phyloP scores from a whole-genome alignment of 2,113 vertebrate genomes.

The Esox niger region DNA sequence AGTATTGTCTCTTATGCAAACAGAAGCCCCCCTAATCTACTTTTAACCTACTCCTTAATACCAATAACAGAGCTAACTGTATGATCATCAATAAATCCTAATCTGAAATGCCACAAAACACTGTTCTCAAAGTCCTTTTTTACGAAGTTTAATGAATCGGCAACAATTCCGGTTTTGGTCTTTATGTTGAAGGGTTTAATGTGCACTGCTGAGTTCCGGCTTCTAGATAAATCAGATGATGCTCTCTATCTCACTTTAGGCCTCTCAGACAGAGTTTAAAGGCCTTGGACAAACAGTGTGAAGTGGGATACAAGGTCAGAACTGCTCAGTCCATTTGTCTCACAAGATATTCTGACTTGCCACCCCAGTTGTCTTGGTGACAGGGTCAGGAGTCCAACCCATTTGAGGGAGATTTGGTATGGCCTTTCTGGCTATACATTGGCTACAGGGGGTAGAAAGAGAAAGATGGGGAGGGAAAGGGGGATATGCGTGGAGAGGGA shows the following conservation, averaged over 20 bases:
- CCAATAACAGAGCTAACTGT: constrained; percentile 1
- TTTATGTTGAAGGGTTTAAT: neutral
- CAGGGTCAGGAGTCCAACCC: constrained; percentile 60
- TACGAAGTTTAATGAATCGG: constrained; percentile 32
- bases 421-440: neutral
- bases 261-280: constrained; percentile 42
- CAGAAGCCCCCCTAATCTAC: constrained; percentile 10
- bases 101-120: constrained; percentile 27
- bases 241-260: constrained; percentile 20
- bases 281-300: constrained; percentile 62
- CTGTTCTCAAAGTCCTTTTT: constrained; percentile 3
- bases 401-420: constrained; percentile 38
- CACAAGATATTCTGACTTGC: constrained; percentile 47
- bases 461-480: neutral
- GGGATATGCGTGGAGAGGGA: neutral
- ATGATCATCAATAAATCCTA: constrained; percentile 29
- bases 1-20: constrained; percentile 5
- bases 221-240: constrained; percentile 49
- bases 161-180: constrained; percentile 6
- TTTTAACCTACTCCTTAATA: neutral
- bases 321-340: constrained; percentile 59
- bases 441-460: neutral
- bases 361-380: constrained; percentile 52
- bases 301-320: constrained; percentile 66
- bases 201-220: constrained; percentile 11